Evolutionary conservation across 2,888 invertebrate species (phyloP), one percentile per base, ranked within the genome.

Genomic region (Urechis unicinctus): DNA sequence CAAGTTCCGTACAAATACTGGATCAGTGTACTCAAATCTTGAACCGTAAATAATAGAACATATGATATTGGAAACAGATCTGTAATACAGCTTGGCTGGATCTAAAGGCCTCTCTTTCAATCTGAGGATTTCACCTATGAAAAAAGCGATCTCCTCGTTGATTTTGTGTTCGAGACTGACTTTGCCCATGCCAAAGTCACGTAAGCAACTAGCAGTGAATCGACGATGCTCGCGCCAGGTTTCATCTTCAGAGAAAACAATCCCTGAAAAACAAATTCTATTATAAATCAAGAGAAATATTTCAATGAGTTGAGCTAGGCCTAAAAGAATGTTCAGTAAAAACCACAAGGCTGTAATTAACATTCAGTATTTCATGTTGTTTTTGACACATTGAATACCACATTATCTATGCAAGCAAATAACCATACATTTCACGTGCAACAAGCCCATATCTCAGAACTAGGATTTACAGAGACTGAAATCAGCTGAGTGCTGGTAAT

Each of bases 61-160:
- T 42, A 63, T 61, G 30, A 63, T 61, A 58, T 64, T 64, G n/a
- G 64, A 61, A 36, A 64, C 61, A 13, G 61, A 55, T 48, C 62
- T 62, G 17, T 60, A 52, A 5, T 62, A 25, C 26, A 52, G 49
- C 22, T 31, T 31, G 17, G 45, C 43, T 21, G 59, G 48, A 50
- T 59, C 59, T 24, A 61, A 49, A 1, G 62, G 59, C n/a, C 42
- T 22, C 4, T 57, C 52, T 25, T 51, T 31, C 49, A 22, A 26
- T 25, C 36, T 44, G 30, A 22, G 42, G 13, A 60, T 29, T 54
- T 58, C 61, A 4, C 41, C 43, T 6, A 60, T 30, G 21, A 62
- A 48, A 45, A 42, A 56, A 17, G 25, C 25, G 22, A 55, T 44
- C 36, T 62, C 62, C 46, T 61, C 55, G 31, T 55, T 54, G 17